phyloP scores from a whole-genome alignment of 2,797 vertebrate genomes.

The Syndactyla subalaris region DNA sequence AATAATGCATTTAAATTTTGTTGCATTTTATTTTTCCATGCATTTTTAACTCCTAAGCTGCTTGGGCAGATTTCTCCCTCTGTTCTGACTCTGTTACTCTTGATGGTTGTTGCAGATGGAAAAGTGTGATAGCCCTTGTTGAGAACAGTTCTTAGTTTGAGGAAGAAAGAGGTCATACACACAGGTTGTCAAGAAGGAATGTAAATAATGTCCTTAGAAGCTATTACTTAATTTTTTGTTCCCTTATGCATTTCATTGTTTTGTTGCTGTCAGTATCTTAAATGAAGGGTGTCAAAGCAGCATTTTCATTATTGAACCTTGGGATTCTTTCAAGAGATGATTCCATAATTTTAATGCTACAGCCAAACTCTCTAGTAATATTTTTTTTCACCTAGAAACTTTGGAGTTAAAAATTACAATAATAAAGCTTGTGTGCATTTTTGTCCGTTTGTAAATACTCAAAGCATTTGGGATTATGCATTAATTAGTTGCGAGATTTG shows the following conservation, averaged over 20 bases:
- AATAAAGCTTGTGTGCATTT: neutral
- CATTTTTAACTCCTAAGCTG: neutral
- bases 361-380: neutral
- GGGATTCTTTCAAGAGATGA: neutral
- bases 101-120: neutral
- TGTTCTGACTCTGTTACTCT: neutral
- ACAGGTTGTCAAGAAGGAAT: neutral
- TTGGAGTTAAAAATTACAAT: neutral
- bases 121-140: neutral
- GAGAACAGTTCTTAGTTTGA: neutral
- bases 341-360: neutral
- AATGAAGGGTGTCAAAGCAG: neutral
- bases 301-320: neutral
- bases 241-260: neutral
- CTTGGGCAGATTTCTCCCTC: neutral
- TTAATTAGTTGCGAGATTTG: neutral
- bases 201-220: neutral
- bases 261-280: neutral
- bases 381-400: neutral
- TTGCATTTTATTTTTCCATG: neutral
- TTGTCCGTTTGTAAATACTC: neutral
- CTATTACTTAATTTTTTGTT: neutral
- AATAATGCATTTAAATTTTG: neutral
- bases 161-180: neutral
- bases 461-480: neutral